Percentiles rank a stretch among this genome's conserved stretches.
These are phyloP conservation scores for Rutilus rutilus DNA, from an alignment of 2,113 vertebrate genomes.

Conservation along the genomic window DNA sequence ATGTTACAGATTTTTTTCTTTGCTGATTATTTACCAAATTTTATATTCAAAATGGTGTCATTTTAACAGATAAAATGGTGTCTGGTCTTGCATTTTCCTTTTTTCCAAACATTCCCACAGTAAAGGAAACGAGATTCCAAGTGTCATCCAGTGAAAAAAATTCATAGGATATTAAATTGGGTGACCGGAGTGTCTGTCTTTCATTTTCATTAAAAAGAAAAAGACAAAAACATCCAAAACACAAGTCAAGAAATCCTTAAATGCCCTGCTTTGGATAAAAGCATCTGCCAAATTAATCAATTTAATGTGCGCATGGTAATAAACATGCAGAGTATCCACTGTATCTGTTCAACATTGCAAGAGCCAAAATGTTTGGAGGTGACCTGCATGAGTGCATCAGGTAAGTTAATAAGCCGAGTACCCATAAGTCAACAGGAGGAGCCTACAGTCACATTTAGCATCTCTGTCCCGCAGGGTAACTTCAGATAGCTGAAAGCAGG, in stretches of 20 bases:
- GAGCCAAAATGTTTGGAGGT: not conserved
- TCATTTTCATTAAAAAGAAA: not conserved
- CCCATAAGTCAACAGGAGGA: slow-evolving; percentile 70
- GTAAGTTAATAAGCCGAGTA: slow-evolving; percentile 62
- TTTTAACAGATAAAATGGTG: no score
- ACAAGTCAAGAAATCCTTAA: no score
- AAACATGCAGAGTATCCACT: not conserved
- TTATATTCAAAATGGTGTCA: not conserved
- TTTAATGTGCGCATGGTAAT: not conserved
- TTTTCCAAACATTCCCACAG: no score
- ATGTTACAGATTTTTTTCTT: not conserved
- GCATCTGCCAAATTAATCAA: not conserved
- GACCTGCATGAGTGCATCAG: slow-evolving; percentile 6
- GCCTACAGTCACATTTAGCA: slow-evolving; percentile 68
- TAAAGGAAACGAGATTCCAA: no score
- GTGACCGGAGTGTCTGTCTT: not conserved
- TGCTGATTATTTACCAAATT: not conserved
- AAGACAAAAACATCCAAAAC: not conserved
- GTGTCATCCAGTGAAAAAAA: no score
- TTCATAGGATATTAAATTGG: no score
- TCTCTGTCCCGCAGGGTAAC: slow-evolving; percentile 57
- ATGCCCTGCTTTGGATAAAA: not conserved
- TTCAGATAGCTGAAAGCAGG: slow-evolving; percentile 53
- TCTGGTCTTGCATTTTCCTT: no score
- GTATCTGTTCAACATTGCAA: not conserved